Evolutionary conservation across 2,888 invertebrate species (phyloP).

Genomic region (Pachliopta kotzebuea): DNA sequence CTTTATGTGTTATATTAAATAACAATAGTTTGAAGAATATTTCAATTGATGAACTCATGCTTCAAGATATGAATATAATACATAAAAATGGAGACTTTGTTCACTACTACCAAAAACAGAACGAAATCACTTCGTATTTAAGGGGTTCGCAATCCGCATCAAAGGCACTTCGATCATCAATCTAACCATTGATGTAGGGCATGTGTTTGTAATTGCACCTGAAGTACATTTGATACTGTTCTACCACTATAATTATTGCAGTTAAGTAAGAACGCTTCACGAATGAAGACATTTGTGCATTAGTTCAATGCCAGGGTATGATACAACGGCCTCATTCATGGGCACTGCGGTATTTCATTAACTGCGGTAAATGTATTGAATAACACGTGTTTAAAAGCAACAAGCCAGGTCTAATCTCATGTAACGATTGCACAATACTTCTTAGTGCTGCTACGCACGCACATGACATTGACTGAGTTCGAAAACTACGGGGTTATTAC

Average conservation of each 20-base stretch:
- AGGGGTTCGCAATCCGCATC: neutral
- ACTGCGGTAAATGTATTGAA: slow-evolving; percentile 30
- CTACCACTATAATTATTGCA: neutral
- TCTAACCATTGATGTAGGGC: neutral
- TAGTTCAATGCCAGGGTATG: slow-evolving; percentile 8
- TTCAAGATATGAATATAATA: too few species aligned
- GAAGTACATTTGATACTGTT: neutral
- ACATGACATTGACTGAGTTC: slow-evolving; percentile 21
- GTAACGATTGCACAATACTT: slow-evolving; percentile 21
- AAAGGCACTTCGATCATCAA: neutral
- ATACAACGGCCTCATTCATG: neutral
- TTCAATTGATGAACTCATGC: neutral
- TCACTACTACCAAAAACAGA: too few species aligned
- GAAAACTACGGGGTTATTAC: neutral
- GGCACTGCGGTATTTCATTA: slow-evolving; percentile 12
- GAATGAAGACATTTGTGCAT: slow-evolving; percentile 12
- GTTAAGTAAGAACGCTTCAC: neutral
- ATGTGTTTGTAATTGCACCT: neutral
- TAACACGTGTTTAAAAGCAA: slow-evolving; percentile 26
- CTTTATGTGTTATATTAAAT: neutral
- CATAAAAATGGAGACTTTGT: too few species aligned
- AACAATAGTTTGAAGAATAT: neutral
- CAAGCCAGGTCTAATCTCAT: slow-evolving; percentile 29
- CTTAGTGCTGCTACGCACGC: slow-evolving; percentile 21
- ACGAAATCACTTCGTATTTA: too few species aligned